These are phyloP conservation scores for Nettapus auritus DNA, from an alignment of 2,113 vertebrate genomes.

Conservation along the genomic window DNA sequence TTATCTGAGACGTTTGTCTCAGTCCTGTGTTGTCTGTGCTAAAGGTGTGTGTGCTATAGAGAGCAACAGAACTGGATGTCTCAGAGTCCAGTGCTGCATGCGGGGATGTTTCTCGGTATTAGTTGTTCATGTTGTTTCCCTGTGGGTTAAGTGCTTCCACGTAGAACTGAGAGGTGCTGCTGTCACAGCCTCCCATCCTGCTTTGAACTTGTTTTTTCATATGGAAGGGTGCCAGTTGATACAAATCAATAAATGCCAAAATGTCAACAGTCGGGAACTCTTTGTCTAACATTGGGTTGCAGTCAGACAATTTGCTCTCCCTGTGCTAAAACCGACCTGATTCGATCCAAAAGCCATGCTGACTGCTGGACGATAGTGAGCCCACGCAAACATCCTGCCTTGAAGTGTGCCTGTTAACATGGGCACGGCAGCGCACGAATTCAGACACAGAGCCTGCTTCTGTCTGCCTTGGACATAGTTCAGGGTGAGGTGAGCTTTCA, in stretches of 20 bases:
- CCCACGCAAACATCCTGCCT: background rate
- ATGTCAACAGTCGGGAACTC: background rate
- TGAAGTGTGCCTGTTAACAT: background rate
- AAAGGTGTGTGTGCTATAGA: background rate
- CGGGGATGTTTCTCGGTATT: background rate
- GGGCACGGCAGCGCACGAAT: background rate
- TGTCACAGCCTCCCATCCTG: background rate
- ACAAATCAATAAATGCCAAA: background rate
- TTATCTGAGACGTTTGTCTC: background rate
- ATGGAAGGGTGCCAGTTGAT: background rate
- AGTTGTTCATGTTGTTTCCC: background rate
- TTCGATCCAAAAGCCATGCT: background rate
- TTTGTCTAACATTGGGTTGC: background rate
- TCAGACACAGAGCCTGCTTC: background rate
- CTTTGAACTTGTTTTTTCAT: background rate
- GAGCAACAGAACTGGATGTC: background rate
- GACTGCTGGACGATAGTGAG: background rate
- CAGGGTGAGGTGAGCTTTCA: background rate
- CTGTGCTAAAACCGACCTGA: background rate
- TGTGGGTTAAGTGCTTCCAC: background rate
- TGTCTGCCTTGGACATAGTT: background rate
- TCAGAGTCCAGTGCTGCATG: background rate
- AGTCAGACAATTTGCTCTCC: background rate
- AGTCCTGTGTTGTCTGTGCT: fast-evolving
- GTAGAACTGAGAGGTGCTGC: background rate